Conservation (phyloP, 2,113 vertebrate species). For the Climacteris rufus region DNA sequence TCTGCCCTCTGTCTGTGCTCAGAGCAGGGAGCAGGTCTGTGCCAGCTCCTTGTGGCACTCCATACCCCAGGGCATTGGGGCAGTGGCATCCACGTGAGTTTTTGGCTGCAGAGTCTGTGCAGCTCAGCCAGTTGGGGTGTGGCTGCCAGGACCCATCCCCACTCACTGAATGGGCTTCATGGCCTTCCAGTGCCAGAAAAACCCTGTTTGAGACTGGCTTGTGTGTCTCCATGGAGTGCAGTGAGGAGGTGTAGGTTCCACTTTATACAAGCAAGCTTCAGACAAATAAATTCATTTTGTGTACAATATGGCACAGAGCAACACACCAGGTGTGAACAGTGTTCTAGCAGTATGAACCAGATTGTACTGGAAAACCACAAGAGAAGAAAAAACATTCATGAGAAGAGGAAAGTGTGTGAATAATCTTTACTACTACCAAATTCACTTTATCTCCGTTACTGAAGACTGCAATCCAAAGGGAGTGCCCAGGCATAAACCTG, state of each 20-base stretch:
- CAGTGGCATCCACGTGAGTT: not conserved
- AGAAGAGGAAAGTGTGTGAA: not conserved
- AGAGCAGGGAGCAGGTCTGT: not conserved
- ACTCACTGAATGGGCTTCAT: not conserved
- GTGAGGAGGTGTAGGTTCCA: not conserved
- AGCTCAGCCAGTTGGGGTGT: not conserved
- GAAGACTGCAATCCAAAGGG: not conserved
- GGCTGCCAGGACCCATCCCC: not conserved
- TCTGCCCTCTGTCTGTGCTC: not conserved
- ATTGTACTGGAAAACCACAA: not conserved
- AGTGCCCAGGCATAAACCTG: not conserved
- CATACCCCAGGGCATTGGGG: accelerated
- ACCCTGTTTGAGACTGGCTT: not conserved
- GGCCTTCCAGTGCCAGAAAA: not conserved
- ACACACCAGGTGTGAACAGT: not conserved
- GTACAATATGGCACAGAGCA: not conserved
- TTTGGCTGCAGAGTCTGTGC: not conserved
- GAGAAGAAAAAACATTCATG: not conserved
- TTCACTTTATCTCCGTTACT: not conserved
- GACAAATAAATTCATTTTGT: not conserved
- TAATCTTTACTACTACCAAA: not conserved
- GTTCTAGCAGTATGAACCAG: not conserved
- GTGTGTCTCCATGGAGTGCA: not conserved
- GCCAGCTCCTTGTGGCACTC: not conserved
- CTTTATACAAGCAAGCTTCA: not conserved